phyloP scores from a whole-genome alignment of 2,797 vertebrate genomes.

The Balearica regulorum region DNA sequence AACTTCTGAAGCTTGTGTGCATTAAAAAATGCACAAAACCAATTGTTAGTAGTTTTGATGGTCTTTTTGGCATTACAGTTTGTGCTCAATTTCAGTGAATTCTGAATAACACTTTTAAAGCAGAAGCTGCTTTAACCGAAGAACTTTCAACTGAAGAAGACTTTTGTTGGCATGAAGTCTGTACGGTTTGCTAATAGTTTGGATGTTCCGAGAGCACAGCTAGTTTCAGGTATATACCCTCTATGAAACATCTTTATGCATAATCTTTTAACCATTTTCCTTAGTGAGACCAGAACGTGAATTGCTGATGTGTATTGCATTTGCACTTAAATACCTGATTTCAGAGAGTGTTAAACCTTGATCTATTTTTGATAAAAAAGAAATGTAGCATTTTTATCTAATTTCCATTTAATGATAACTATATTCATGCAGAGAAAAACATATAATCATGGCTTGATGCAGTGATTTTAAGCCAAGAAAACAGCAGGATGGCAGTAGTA shows the following conservation, averaged over 20 bases:
- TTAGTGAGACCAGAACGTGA: not conserved
- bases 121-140: not conserved
- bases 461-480: conserved; percentile 50
- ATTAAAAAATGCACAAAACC: not conserved
- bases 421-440: conserved; percentile 32
- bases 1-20: not conserved
- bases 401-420: conserved; percentile 41
- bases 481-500: conserved; percentile 31
- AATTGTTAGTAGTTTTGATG: not conserved
- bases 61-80: not conserved
- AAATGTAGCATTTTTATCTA: conserved; percentile 36
- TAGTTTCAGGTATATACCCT: not conserved
- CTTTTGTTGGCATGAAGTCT: not conserved
- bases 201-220: not conserved
- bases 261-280: not conserved
- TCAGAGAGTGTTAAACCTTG: conserved; percentile 29
- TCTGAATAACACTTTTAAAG: not conserved
- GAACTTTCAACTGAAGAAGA: not conserved
- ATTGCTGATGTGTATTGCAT: conserved; percentile 34
- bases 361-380: conserved; percentile 49
- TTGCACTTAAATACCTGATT: conserved; percentile 45
- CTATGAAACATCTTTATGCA: not conserved
- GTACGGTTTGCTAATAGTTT: not conserved
- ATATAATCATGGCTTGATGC: conserved; percentile 4
- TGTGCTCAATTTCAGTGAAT: not conserved